These are phyloP conservation scores for Pempheris klunzingeri DNA, from an alignment of 2,797 vertebrate species.

Conservation along the genomic window DNA sequence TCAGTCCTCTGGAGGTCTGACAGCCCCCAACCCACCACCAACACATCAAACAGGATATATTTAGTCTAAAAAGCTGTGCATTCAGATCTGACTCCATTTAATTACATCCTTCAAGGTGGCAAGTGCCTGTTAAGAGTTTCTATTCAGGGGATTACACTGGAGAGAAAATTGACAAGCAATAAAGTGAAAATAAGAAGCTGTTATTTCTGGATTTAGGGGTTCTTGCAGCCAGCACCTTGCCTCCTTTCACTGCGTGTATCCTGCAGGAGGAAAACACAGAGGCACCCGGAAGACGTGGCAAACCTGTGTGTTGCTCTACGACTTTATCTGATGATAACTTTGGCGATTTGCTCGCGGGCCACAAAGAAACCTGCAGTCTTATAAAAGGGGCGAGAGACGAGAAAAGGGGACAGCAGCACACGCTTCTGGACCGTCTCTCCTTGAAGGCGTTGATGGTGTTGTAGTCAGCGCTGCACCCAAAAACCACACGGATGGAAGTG, in stretches of 20 bases:
- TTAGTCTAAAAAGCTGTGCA: conserved; percentile 66
- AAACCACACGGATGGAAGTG: no score
- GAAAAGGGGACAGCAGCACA: no score
- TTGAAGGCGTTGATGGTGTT: no score
- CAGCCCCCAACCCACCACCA: conserved; percentile 17
- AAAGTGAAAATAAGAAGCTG: conserved; percentile 53
- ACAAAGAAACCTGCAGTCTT: no score
- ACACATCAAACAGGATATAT: conserved; percentile 68
- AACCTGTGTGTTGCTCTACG: not conserved
- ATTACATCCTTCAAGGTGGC: conserved; percentile 74
- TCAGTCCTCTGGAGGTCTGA: conserved; percentile 57
- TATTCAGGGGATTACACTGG: conserved; percentile 46
- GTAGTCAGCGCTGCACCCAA: no score
- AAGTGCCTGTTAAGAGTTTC: conserved; percentile 59
- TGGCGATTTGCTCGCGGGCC: not conserved
- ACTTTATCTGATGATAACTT: not conserved
- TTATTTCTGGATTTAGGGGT: conserved; percentile 42
- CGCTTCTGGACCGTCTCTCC: no score
- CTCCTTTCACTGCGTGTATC: conserved; percentile 2
- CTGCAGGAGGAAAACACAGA: conserved; percentile 12
- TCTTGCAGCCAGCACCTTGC: conserved; percentile 13
- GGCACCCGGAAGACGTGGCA: not conserved
- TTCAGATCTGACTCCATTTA: conserved; percentile 67
- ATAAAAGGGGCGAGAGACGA: no score
- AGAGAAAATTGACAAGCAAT: conserved; percentile 54